Base-by-base conservation (phyloP, 2,797 vertebrate genomes). In the Semaprochilodus insignis region DNA sequence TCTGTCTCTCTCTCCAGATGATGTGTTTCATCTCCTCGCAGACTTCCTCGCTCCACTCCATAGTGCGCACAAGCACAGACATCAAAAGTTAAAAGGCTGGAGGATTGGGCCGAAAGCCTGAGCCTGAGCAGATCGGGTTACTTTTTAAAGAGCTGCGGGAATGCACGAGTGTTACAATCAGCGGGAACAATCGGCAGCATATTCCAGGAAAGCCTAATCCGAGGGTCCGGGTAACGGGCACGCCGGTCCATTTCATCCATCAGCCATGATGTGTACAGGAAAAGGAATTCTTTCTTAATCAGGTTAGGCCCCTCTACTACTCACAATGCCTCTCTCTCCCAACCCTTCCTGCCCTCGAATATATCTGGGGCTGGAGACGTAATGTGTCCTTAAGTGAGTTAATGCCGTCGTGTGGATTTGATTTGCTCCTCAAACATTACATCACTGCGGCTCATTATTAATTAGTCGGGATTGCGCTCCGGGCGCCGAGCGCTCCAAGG, bases 361-460 rank as follows among this genome's bases (percentile, higher is more conserved):
- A 79, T 84, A 82, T 88, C 88, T 87, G 63, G 48, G 73, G 74
- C 81, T 85, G 80, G 81, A 86, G 85, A 87, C 82, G 74, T 91
- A 91, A 91, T 90, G 89, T 90, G 88, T 88, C 80, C 87, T 70
- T 86, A 88, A 91, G 81, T 87, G 87, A 90, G 88, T 90, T 91
- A 89, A 84, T 55, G 83, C 82, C 74, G 80, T 77, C 59, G 78
- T 75, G 71, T 79, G 77, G 83, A 90, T 88, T 79, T 80, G 86
- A 89, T 90, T 87, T 85, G 83, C 74, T 84, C 78, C 82, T 87
- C 85, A 88, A 90, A 88, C 88, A 90, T 90, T 88, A 86, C 87
- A 89, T 87, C 89, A 90, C 88, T 52, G 70, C 71, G 87, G 87
- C 74, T 76, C 54, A 44, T 85, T 88, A 86, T 88, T 90, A 91